A percentile compares a stretch with the other conserved stretches of the same genome.
phyloP scores from a whole-genome alignment of 2,888 invertebrate species.

The Rhyacophila evoluta region DNA sequence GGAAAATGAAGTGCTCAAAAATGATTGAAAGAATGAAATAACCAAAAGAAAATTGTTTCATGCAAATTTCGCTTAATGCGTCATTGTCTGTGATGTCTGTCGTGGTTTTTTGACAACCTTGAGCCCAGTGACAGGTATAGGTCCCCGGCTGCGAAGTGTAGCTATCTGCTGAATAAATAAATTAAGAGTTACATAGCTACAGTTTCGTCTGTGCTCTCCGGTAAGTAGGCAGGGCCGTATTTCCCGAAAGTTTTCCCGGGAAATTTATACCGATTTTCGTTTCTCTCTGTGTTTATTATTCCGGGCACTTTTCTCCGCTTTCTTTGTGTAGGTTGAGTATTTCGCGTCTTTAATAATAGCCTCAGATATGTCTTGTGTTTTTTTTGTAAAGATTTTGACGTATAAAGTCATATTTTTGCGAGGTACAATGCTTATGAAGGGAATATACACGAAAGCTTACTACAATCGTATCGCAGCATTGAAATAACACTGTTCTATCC shows the following conservation, averaged over 20 bases:
- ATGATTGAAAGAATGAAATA: too few relatives aligned
- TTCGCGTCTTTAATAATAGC: neutral
- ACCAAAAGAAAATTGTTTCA: too few relatives aligned
- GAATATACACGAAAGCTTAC: too few relatives aligned
- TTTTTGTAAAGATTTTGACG: too few relatives aligned
- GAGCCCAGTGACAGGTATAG: neutral
- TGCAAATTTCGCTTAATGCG: too few relatives aligned
- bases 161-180: conserved; percentile 5
- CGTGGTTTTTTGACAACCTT: neutral
- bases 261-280: conserved; percentile 5
- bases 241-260: neutral
- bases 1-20: too few relatives aligned
- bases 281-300: neutral
- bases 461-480: too few relatives aligned
- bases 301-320: neutral
- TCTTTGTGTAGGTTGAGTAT: neutral
- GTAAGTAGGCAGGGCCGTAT: neutral
- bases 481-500: too few relatives aligned
- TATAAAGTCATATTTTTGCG: too few relatives aligned
- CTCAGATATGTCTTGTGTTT: too few relatives aligned
- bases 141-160: neutral
- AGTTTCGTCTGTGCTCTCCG: neutral
- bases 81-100: too few relatives aligned
- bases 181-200: neutral
- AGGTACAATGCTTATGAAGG: too few relatives aligned